These are phyloP conservation scores for Campylomormyrus tamandua DNA, from an alignment of 2,113 vertebrate species.

Conservation along the genomic window DNA sequence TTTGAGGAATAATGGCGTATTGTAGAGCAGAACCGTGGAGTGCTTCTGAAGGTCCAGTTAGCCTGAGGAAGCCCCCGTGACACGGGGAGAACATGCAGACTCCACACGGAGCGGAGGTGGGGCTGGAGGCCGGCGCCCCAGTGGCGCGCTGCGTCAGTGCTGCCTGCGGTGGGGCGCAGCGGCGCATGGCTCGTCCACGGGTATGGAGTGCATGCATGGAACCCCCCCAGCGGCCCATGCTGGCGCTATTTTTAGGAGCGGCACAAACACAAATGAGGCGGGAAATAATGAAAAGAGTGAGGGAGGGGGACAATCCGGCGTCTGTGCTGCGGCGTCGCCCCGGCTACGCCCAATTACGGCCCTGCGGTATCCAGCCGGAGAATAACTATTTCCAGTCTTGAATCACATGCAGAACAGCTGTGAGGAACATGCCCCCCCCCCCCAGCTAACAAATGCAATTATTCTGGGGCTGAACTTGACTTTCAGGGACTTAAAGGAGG, in stretches of 20 bases:
- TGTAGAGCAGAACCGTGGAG: not conserved
- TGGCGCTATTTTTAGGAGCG: slow-evolving; percentile 23
- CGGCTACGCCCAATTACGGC: slow-evolving; percentile 27
- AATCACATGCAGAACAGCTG: slow-evolving; percentile 74
- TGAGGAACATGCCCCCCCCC: slow-evolving; percentile 42
- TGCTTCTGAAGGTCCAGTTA: not conserved
- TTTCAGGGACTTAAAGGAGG: slow-evolving; percentile 50
- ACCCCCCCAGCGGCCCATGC: not conserved
- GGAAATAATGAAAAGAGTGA: slow-evolving; percentile 38
- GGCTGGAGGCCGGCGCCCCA: not conserved
- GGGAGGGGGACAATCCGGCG: slow-evolving; percentile 26
- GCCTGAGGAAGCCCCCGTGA: not conserved
- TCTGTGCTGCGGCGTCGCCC: slow-evolving; percentile 29
- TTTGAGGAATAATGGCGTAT: not conserved
- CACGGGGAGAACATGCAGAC: not conserved
- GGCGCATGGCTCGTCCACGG: not conserved
- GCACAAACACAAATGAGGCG: slow-evolving; percentile 24
- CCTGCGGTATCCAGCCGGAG: slow-evolving; percentile 45
- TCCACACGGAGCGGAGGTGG: not conserved
- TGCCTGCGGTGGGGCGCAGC: not conserved
- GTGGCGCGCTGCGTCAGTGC: not conserved
- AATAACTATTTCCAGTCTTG: slow-evolving; percentile 54
- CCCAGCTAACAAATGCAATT: slow-evolving; percentile 52
- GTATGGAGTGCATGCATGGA: not conserved
- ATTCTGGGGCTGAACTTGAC: slow-evolving; percentile 50